Base-by-base conservation (phyloP, 2,797 vertebrate genomes). In the Pelodytes ibericus region DNA sequence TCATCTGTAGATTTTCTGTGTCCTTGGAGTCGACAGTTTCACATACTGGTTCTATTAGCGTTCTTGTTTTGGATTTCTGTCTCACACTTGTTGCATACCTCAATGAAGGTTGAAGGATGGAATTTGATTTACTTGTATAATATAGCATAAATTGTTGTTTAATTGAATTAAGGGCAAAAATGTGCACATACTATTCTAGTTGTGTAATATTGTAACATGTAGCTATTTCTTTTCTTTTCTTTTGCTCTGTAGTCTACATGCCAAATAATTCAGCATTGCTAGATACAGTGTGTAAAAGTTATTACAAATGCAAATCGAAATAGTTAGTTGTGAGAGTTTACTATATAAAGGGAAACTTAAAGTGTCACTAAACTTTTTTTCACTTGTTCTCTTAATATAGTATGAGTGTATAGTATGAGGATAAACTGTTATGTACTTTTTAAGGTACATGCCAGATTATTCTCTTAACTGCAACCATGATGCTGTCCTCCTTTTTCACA, bases 41-140 rank as follows among this genome's bases (percentile, higher is more conserved):
- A 79, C 77, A 79, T 69, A 69, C 77, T 74, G 71, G 73, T 73
- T 73, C 71, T 79, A 79, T 79, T 79, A 72, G 69, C 39, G 29
- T 67, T 56, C 47, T 73, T 79, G 71, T 79, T 74, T 66, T 68
- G 63, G 25, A 72, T 73, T 78, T 78, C 75, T 60, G 70, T 72
- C 76, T 78, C 70, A 62, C 57, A 72, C 75, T 78, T 65, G 62
- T 51, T 72, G 56, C 70, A 78, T 72, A 67, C 76, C 57, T 60
- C 63, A 53, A 67, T 67, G 76, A 78, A 68, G 44, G 70, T 36
- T 71, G 51, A 71, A 27, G 49, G 44, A 78, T 65, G 51, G 69
- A 65, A 77, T 72, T 26, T 71, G 74, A 76, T 76, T 78, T 78
- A 73, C 60, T 78, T 59, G 56, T 62, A 73, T 56, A 60, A 68